phyloP scores from a whole-genome alignment of 2,113 vertebrate species.

The Hymenochirus boettgeri region DNA sequence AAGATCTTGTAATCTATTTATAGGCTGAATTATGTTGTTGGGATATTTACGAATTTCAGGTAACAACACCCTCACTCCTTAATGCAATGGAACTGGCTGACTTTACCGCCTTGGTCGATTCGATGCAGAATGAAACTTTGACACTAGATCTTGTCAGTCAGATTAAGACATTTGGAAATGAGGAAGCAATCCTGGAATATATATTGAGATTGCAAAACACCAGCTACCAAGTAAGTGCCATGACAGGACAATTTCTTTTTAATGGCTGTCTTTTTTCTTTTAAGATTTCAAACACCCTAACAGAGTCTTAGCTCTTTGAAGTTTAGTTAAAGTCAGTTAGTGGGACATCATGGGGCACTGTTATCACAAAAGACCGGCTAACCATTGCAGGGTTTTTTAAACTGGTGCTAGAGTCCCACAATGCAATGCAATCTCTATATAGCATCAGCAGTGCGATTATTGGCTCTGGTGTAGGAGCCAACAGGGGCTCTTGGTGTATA shows the following conservation, averaged over 20 bases:
- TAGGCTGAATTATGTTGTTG: no score
- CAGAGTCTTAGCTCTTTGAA: no score
- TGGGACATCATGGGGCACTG: no score
- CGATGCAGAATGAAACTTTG: constrained; percentile 14
- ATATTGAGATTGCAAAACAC: constrained; percentile 14
- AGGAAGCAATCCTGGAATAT: constrained; percentile 20
- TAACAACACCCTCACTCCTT: constrained; percentile 1
- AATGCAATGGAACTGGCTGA: constrained; percentile 20
- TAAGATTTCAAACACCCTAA: background rate
- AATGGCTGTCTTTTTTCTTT: background rate
- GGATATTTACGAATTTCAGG: background rate
- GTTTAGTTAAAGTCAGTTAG: no score
- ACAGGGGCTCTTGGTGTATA: no score
- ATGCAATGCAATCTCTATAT: no score
- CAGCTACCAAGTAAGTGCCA: constrained; percentile 27
- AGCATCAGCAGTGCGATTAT: no score
- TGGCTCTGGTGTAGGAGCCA: no score
- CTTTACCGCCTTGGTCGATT: constrained; percentile 17
- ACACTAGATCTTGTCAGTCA: background rate
- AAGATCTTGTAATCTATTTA: no score
- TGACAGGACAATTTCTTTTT: background rate
- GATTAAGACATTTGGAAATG: constrained; percentile 10
- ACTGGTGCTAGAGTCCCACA: no score
- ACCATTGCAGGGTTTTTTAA: no score
- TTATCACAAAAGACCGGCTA: no score